A percentile compares a stretch with the other conserved stretches of the same genome.
Evolutionary conservation across 2,113 vertebrate genomes (phyloP).

Genomic region (Elanus axillaris): DNA sequence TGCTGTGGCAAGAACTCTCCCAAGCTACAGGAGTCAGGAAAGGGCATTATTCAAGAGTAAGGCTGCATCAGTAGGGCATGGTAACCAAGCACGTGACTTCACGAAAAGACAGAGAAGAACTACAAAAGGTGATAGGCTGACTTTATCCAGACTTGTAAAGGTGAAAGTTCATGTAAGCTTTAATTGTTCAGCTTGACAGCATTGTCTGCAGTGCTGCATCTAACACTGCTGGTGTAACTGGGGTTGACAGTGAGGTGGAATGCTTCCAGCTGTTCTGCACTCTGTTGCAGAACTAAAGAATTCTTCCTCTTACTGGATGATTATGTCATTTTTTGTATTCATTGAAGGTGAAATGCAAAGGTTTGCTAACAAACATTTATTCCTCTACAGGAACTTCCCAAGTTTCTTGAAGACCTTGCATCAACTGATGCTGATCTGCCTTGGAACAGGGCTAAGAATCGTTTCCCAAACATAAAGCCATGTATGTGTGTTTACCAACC

Average conservation of each 20-base stretch:
- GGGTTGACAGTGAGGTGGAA: not conserved
- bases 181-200: conserved; percentile 32
- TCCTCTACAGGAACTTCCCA: conserved; percentile 86
- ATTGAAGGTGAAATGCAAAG: not conserved
- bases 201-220: not conserved
- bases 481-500: conserved; percentile 75
- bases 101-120: not conserved
- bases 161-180: conserved; percentile 29
- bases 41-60: not conserved
- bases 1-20: not conserved
- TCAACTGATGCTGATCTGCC: conserved; percentile 94
- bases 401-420: conserved; percentile 92
- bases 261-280: not conserved
- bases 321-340: not conserved
- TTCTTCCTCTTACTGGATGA: not conserved
- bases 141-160: conserved; percentile 2
- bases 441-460: conserved; percentile 97
- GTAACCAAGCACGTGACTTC: not conserved
- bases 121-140: not conserved
- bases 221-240: not conserved
- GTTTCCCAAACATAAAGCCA: conserved; percentile 97
- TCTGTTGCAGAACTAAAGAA: not conserved
- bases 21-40: not conserved
- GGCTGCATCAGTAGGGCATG: not conserved
- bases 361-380: not conserved